Base-by-base conservation (phyloP, 2,113 vertebrate genomes). In the Indicator maculatus region DNA sequence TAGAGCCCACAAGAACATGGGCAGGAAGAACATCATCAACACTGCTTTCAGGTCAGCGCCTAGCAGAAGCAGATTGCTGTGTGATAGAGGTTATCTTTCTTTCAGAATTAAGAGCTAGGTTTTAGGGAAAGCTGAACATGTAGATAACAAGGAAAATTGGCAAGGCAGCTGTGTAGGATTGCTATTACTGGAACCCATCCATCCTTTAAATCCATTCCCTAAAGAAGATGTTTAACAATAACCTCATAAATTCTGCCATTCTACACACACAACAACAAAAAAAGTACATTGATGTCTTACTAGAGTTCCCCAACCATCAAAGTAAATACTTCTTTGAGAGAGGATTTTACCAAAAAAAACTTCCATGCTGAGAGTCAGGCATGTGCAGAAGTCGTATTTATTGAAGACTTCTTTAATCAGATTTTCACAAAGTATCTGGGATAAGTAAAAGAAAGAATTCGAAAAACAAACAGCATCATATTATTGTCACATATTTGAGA, bases 71-170 rank as follows among this genome's bases (percentile, higher is more conserved):
- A 92, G 58, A 93, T 63, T 93, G 36, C 26, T 64, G 31, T 45
- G 6, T 71, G 85, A 77, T 50, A 93, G 56, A 85, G 23, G 41
- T n/a, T 72, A 63, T 16, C 33, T 79, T 56, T 41, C 27, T 56
- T 72, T 79, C 6, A 30, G 53, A 83, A 74, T 60, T 89, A 80
- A 74, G 56, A 73, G 31, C 39, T 41, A 77, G 56, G 75, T 71
- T 84, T 89, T 36, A 80, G 45, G 58, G 56, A 87, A 87, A 93
- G 56, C 36, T 91, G 87, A 93, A 45, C 30, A 44, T 59, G 82
- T 36, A 85, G 81, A 76, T 92, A 91, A 78, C 2, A 0, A 31
- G 28, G 4, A 53, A 90, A 84, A 11, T 8, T 87, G 70, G 63
- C 36, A 78, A 85, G 53, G 28, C 44, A 82, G 20, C 21, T 31